Conservation (phyloP, 1,140 invertebrate species). For the Lethrus apterus region DNA sequence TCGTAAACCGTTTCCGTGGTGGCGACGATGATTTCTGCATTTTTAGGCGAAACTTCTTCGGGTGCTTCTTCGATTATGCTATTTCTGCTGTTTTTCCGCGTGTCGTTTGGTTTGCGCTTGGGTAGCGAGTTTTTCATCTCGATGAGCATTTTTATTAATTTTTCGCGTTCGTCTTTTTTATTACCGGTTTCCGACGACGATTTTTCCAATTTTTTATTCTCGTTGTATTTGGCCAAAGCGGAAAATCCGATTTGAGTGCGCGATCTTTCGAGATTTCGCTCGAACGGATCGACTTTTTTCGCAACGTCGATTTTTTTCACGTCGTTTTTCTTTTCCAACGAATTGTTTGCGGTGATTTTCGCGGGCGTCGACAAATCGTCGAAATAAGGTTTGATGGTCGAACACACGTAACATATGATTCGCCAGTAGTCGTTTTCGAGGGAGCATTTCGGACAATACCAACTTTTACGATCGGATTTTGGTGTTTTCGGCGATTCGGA, state of each 20-base stretch:
- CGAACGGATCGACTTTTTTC: constrained; percentile 6
- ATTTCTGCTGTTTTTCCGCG: constrained; percentile 26
- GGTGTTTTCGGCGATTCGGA: constrained; percentile 21
- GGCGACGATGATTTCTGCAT: constrained; percentile 28
- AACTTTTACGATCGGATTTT: constrained; percentile 37
- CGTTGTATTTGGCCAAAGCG: constrained; percentile 22
- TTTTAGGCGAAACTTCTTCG: constrained; percentile 14
- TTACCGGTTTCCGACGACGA: constrained; percentile 14
- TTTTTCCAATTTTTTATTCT: constrained; percentile 23
- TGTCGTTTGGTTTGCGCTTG: constrained; percentile 39
- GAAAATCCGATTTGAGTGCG: constrained; percentile 39
- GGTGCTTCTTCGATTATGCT: constrained; percentile 35
- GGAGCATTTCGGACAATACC: constrained; percentile 49
- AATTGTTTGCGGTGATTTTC: constrained; percentile 3
- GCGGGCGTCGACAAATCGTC: constrained; percentile 32
- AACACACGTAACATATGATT: constrained; percentile 50
- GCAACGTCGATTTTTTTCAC: constrained; percentile 8
- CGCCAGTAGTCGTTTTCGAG: constrained; percentile 50
- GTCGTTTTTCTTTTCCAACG: constrained; percentile 14
- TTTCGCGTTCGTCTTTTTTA: constrained; percentile 44
- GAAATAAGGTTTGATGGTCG: constrained; percentile 40
- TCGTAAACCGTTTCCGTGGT: constrained; percentile 35
- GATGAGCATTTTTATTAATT: constrained; percentile 55
- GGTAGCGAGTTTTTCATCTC: constrained; percentile 61
- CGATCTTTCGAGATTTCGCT: constrained; percentile 30